Conservation (phyloP, 1,140 invertebrate genomes). For the Ericerus pela region DNA sequence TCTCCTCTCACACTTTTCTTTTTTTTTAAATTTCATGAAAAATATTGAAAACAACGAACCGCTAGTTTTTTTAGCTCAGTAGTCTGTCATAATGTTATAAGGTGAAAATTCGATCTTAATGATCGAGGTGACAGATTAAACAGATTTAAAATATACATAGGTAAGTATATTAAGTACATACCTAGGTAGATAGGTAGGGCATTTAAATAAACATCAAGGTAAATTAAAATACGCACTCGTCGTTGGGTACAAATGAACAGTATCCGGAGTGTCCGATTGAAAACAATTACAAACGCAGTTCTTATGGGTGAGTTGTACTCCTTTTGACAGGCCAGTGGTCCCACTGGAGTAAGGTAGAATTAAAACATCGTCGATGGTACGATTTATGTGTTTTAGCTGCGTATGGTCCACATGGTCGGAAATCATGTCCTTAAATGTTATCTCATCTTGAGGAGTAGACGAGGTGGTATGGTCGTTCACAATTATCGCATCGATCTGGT, state of each 20-base stretch:
- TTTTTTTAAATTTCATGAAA: no score
- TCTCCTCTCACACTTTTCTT: no score
- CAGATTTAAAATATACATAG: no score
- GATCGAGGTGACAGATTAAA: no score
- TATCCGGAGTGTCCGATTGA: not conserved
- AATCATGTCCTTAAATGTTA: constrained; percentile 16
- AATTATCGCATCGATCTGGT: constrained; percentile 6
- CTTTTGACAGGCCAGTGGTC: constrained; percentile 69
- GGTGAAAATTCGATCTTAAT: no score
- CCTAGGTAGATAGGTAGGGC: no score
- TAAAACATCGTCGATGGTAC: constrained; percentile 25
- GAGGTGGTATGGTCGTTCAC: not conserved
- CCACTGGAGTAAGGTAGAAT: constrained; percentile 45
- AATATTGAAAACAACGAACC: no score
- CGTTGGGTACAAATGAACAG: constrained; percentile 1
- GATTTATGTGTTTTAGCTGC: not conserved
- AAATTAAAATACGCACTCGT: constrained; percentile 16
- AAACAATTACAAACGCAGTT: constrained; percentile 33
- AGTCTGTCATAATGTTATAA: no score
- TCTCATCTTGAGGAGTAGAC: not conserved
- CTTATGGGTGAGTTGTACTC: constrained; percentile 63
- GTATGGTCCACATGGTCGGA: not conserved
- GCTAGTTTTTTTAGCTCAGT: no score
- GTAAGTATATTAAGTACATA: no score
- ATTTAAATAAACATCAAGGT: no score